These are phyloP conservation scores for Dasyprocta punctata DNA, from an alignment of 2,113 vertebrate species.

Conservation along the genomic window DNA sequence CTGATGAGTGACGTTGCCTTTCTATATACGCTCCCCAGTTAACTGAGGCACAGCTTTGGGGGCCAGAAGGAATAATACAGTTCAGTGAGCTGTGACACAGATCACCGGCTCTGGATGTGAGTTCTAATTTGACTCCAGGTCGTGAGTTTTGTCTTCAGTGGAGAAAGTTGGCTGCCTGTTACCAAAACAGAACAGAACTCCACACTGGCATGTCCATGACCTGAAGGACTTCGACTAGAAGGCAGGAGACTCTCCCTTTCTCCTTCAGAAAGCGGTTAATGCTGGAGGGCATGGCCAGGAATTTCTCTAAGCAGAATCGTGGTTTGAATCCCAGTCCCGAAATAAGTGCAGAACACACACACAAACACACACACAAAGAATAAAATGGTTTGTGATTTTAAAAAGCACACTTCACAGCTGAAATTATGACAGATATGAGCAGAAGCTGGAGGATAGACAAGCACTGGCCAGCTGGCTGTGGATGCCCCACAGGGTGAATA, in stretches of 20 bases:
- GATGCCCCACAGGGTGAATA: not conserved
- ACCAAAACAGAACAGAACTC: not conserved
- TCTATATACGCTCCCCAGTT: not conserved
- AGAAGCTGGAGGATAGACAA: not conserved
- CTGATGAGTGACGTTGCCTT: not conserved
- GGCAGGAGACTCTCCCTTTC: not conserved
- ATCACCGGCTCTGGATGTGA: not conserved
- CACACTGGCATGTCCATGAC: not conserved
- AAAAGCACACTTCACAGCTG: not conserved
- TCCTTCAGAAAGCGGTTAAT: not conserved
- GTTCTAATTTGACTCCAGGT: not conserved
- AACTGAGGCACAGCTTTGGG: not conserved
- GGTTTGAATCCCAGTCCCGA: constrained; percentile 42
- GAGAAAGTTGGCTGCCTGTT: not conserved
- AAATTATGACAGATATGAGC: constrained; percentile 22
- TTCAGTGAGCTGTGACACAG: not conserved
- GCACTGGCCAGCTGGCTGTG: not conserved
- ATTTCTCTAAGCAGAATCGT: constrained; percentile 35
- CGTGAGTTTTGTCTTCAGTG: not conserved
- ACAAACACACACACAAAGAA: not conserved
- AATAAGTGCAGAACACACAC: not conserved
- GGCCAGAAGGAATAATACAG: not conserved
- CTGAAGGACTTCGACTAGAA: not conserved
- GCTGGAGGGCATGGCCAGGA: not conserved
- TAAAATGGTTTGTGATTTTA: constrained; percentile 12